A percentile compares a stretch with the other conserved stretches of the same genome.
These are phyloP conservation scores for Crossaster papposus DNA, from an alignment of 53 echinoderm and acorn worm genomes.

Conservation along the genomic window DNA sequence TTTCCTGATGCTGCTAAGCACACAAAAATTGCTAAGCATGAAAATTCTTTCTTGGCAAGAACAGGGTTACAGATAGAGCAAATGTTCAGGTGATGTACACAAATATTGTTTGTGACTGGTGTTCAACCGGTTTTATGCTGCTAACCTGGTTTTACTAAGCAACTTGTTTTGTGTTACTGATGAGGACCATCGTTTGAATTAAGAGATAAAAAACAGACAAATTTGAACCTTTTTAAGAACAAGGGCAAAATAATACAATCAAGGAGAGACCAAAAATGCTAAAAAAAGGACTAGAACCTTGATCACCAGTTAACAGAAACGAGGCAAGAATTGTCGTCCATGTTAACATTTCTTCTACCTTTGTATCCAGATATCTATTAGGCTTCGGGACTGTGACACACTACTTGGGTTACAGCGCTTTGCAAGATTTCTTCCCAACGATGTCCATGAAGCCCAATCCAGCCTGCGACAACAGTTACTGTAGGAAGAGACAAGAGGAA, in stretches of 20 bases:
- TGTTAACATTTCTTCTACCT: background rate
- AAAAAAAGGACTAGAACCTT: too few species aligned
- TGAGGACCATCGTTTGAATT: too few species aligned
- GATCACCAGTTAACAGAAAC: background rate
- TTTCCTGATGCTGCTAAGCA: too few species aligned
- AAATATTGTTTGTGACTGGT: too few species aligned
- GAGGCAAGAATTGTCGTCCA: background rate
- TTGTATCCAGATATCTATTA: constrained; percentile 75
- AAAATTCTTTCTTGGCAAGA: too few species aligned
- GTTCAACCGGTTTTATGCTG: too few species aligned
- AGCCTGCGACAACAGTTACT: constrained; percentile 85
- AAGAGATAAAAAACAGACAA: too few species aligned
- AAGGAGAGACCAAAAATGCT: background rate
- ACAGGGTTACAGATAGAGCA: too few species aligned
- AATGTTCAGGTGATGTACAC: too few species aligned
- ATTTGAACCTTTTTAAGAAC: background rate
- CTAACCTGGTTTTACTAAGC: too few species aligned
- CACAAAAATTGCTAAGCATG: too few species aligned
- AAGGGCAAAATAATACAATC: background rate
- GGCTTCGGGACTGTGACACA: constrained; percentile 94
- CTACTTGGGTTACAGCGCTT: constrained; percentile 94
- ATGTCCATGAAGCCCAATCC: constrained; percentile 98
- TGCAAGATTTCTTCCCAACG: constrained; percentile 96
- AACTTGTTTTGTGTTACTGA: too few species aligned
- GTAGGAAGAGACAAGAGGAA: constrained; percentile 80